Evolutionary conservation across 2,113 vertebrate genomes (phyloP), one percentile per base, ranked within the genome.

Genomic region (Chaenocephalus aceratus): DNA sequence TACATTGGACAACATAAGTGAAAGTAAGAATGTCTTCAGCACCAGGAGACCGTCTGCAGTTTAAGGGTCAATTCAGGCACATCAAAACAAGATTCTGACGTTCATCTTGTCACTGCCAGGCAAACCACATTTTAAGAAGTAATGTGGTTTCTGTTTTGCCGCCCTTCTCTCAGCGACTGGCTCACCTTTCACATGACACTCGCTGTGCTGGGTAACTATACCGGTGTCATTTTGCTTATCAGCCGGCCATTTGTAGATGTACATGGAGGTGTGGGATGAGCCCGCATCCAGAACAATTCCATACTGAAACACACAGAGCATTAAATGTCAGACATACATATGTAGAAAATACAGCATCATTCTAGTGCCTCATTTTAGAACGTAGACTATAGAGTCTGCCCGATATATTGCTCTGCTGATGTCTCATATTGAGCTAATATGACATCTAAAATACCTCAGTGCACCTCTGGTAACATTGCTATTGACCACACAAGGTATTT

Each of bases 261-360:
- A 97, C 90, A 98, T 93, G 46, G 96, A 77, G 0, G 96, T 97
- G 92, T 97, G 97, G 0, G 96, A 97, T n/a, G 97, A 97, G 68
- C 97, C 97, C 0, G 97, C 96, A 0, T 98, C 97, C 1, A 98
- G 89, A 67, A 97, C 95, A 0, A 98, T 91, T 0, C 97, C 96
- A 0, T 96, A 96, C 97, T 98, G 86, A 67, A 59, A 79, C 0
- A 80, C 49, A 68, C 30, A 85, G 9, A 51, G 3, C 6, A n/a
- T 26, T 4, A 23, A 18, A 60, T 23, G 21, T 74, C 57, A 80
- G 8, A 62, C 13, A 34, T 44, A 62, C 13, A 34, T 44, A 57
- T 9, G 16, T 4, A 15, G 16, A 65, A 44, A 5, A 61, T 34
- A 46, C 51, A 54, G 23, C 5, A n/a, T 30, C 13, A 36, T 1